phyloP scores from a whole-genome alignment of 2,888 invertebrate genomes.

The Drosophila mimetica region DNA sequence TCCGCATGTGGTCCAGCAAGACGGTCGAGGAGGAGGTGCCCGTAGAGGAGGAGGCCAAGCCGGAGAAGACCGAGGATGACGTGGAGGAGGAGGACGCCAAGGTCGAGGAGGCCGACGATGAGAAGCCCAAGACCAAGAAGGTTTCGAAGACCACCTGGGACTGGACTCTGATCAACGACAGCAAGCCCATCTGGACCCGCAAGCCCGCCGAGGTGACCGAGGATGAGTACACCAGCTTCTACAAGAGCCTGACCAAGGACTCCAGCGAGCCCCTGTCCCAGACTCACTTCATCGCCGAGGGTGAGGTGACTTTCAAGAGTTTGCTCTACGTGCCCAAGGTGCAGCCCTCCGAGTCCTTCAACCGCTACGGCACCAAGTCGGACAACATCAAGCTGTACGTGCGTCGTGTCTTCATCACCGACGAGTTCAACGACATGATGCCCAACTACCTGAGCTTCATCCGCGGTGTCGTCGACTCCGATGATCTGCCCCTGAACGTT shows the following conservation, averaged over 20 bases:
- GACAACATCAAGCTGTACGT: slow-evolving; percentile 99
- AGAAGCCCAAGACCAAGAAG: slow-evolving; percentile 93
- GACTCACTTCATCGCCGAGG: slow-evolving; percentile 98
- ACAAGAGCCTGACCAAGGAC: slow-evolving; percentile 97
- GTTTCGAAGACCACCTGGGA: slow-evolving; percentile 98
- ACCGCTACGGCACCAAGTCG: slow-evolving; percentile 96
- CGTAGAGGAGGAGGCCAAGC: slow-evolving; percentile 86
- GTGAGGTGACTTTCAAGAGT: slow-evolving; percentile 99
- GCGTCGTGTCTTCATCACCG: slow-evolving; percentile 99
- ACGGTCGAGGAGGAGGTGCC: slow-evolving; percentile 91
- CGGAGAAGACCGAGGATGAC: slow-evolving; percentile 85
- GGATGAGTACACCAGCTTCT: slow-evolving; percentile 97
- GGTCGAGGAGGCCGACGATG: slow-evolving; percentile 88
- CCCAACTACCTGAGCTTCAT: slow-evolving; percentile 98
- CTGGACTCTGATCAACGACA: slow-evolving; percentile 98
- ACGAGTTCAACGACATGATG: slow-evolving; percentile 99
- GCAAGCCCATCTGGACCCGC: slow-evolving; percentile 99
- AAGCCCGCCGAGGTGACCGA: slow-evolving; percentile 94
- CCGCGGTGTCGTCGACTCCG: slow-evolving; percentile 98
- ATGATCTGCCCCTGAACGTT: slow-evolving; percentile 99
- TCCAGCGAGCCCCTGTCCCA: slow-evolving; percentile 92
- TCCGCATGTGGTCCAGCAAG: slow-evolving; percentile 94
- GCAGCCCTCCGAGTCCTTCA: slow-evolving; percentile 97
- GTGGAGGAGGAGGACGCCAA: slow-evolving; percentile 85
- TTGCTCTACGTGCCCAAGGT: slow-evolving; percentile 96